Evolutionary conservation across 2,113 vertebrate species (phyloP).

Genomic region (Myanophis thanlyinensis): DNA sequence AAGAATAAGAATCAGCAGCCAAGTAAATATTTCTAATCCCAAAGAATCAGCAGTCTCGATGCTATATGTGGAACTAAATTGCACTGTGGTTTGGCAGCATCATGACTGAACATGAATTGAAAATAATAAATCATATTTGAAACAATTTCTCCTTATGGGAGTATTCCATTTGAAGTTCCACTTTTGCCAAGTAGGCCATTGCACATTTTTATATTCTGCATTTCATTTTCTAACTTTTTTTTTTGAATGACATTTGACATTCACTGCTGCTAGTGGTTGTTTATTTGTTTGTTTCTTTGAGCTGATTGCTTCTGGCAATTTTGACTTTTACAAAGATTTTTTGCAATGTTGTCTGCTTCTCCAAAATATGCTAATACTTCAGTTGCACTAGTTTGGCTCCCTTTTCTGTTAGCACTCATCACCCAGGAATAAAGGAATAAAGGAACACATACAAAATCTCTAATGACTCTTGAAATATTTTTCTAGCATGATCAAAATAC

Average conservation of each 20-base stretch:
- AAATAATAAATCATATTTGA: not conserved
- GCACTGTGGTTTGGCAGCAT: not conserved
- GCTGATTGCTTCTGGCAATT: not conserved
- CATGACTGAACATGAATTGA: not conserved
- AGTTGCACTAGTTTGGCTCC: not conserved
- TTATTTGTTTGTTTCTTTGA: not conserved
- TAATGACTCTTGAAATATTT: not conserved
- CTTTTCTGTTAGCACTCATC: not conserved
- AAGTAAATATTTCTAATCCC: not conserved
- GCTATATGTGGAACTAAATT: not conserved
- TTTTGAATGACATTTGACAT: not conserved
- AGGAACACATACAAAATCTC: not conserved
- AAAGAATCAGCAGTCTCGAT: not conserved
- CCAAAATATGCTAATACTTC: not conserved
- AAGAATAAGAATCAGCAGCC: not conserved
- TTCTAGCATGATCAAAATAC: slow-evolving; percentile 38
- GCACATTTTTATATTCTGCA: not conserved
- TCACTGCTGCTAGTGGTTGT: not conserved
- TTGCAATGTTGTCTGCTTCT: not conserved
- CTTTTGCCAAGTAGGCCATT: not conserved
- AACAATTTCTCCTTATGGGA: not conserved
- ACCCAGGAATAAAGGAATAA: not conserved
- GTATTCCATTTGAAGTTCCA: not conserved
- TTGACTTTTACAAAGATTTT: not conserved
- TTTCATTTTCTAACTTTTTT: not conserved